Evolutionary conservation across 2,113 vertebrate genomes (phyloP).

Genomic region (Galemys pyrenaicus): DNA sequence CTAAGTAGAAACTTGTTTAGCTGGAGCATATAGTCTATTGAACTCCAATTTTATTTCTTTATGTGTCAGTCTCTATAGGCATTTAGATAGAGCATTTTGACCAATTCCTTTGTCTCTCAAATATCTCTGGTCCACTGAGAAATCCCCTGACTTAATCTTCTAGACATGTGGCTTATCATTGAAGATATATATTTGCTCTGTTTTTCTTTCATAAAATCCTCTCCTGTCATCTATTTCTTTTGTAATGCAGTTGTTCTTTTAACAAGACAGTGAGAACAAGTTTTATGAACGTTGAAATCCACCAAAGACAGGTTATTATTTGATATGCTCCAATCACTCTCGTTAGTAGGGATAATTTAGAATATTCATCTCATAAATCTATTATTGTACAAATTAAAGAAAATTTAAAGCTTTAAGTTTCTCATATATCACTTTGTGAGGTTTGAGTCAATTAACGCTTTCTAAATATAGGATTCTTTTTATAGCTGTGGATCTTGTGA

Average conservation of each 20-base stretch:
- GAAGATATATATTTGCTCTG: neutral
- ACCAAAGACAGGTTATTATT: slow-evolving; percentile 44
- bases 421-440: slow-evolving; percentile 22
- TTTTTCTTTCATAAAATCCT: slow-evolving; percentile 57
- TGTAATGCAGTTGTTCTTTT: slow-evolving; percentile 19
- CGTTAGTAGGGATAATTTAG: slow-evolving; percentile 27
- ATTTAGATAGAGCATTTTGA: neutral
- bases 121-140: neutral
- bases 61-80: neutral
- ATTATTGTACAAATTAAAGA: slow-evolving; percentile 25
- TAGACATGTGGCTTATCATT: slow-evolving; percentile 31
- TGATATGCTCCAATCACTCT: slow-evolving; percentile 37
- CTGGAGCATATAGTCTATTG: neutral
- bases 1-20: neutral
- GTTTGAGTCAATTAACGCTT: slow-evolving; percentile 33
- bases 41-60: neutral
- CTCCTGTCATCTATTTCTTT: slow-evolving; percentile 39
- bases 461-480: neutral
- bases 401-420: slow-evolving; percentile 52
- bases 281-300: slow-evolving; percentile 33
- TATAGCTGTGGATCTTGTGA: slow-evolving; percentile 22
- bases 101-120: neutral
- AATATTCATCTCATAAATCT: slow-evolving; percentile 28
- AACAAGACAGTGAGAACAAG: slow-evolving; percentile 26
- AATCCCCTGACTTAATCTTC: neutral